These are phyloP conservation scores for Epinephelus fuscoguttatus DNA, from an alignment of 2,113 vertebrate genomes.

Conservation along the genomic window DNA sequence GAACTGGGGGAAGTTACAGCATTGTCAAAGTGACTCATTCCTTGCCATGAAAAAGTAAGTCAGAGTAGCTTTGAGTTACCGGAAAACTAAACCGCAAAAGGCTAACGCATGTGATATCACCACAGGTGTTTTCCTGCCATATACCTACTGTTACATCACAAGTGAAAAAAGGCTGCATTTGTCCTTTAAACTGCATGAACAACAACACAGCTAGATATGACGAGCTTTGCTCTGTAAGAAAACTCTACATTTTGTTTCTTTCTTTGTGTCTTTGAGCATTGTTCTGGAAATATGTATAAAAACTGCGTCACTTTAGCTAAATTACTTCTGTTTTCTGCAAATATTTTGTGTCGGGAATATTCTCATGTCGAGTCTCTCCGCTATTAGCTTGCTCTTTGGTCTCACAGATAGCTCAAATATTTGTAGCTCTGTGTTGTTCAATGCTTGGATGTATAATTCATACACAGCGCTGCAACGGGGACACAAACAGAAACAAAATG, in stretches of 20 bases:
- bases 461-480: neutral
- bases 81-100: no score
- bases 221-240: no score
- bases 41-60: no score
- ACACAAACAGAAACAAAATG: neutral
- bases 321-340: neutral
- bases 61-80: no score
- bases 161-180: no score
- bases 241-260: neutral
- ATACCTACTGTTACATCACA: no score
- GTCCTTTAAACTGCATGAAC: neutral
- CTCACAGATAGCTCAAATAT: slow-evolving; percentile 9
- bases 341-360: neutral
- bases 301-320: neutral
- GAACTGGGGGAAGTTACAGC: no score
- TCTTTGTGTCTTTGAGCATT: neutral
- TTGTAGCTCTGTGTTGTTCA: slow-evolving; percentile 1
- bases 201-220: neutral
- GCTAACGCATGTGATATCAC: no score
- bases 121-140: no score
- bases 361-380: neutral
- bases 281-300: neutral
- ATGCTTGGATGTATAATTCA: slow-evolving; percentile 26
- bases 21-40: no score
- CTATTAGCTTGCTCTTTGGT: slow-evolving; percentile 5